phyloP scores from a whole-genome alignment of 2,797 vertebrate genomes.

The Pseudotriccus pelzelni region DNA sequence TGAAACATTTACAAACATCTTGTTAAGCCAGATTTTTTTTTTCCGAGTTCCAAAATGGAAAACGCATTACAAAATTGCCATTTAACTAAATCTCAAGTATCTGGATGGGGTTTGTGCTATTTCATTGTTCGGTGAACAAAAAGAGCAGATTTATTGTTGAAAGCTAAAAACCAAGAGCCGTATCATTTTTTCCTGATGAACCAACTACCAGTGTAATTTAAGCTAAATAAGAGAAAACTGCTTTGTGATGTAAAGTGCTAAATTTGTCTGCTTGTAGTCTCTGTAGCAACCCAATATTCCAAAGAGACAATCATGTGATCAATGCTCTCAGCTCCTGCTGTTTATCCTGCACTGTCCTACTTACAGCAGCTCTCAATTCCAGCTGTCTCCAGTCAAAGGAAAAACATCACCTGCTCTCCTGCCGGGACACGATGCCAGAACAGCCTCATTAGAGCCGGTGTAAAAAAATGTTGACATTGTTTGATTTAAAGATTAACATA shows the following conservation, averaged over 20 bases:
- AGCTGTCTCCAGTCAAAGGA: conserved; percentile 67
- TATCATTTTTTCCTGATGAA: neutral
- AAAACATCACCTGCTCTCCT: conserved; percentile 68
- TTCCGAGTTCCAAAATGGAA: neutral
- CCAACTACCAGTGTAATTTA: conserved; percentile 24
- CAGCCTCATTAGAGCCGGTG: conserved; percentile 43
- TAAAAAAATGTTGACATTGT: conserved; percentile 46
- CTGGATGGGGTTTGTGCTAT: neutral
- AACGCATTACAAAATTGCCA: neutral
- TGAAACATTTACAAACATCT: conserved; percentile 23
- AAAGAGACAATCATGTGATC: conserved; percentile 79
- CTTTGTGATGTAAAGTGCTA: conserved; percentile 71
- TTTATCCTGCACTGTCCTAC: conserved; percentile 86
- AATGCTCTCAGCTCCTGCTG: conserved; percentile 84
- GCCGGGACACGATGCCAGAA: conserved; percentile 41
- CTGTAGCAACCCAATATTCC: conserved; percentile 80
- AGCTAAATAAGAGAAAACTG: conserved; percentile 49
- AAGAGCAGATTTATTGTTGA: neutral
- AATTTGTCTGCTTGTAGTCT: conserved; percentile 77
- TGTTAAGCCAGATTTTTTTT: neutral
- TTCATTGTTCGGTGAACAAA: neutral
- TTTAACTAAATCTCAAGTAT: neutral
- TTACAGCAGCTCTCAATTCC: conserved; percentile 78
- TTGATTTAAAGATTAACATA: conserved; percentile 47
- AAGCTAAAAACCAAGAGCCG: neutral